Evolutionary conservation across 2,113 vertebrate genomes (phyloP).

Genomic region (Polyodon spathula): DNA sequence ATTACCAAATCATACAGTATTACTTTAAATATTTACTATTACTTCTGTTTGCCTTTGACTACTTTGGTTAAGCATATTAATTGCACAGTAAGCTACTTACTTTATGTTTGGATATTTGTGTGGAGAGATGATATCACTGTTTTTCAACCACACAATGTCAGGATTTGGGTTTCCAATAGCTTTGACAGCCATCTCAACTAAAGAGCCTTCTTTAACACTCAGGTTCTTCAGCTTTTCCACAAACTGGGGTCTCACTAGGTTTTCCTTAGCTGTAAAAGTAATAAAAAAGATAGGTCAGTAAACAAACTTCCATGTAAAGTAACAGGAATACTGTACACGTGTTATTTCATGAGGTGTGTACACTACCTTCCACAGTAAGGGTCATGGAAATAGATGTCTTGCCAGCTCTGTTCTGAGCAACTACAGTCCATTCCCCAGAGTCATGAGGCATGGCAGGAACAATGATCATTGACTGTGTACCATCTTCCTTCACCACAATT

Average conservation of each 20-base stretch:
- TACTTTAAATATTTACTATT: neutral
- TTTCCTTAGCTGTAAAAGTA: slow-evolving; percentile 76
- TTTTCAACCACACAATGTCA: slow-evolving; percentile 97
- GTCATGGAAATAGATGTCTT: slow-evolving; percentile 78
- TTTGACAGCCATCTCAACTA: slow-evolving; percentile 83
- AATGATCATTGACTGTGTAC: slow-evolving; percentile 90
- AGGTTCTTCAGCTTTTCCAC: slow-evolving; percentile 85
- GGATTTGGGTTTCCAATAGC: slow-evolving; percentile 92
- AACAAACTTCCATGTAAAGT: slow-evolving; percentile 7
- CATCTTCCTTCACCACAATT: slow-evolving; percentile 95
- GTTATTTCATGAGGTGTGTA: neutral
- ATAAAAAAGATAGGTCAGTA: neutral
- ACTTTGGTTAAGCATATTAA: no score
- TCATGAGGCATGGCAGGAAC: slow-evolving; percentile 80
- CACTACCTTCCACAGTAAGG: slow-evolving; percentile 80
- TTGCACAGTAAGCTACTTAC: slow-evolving; percentile 44
- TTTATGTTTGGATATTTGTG: slow-evolving; percentile 90
- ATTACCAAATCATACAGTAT: neutral
- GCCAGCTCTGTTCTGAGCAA: slow-evolving; percentile 91
- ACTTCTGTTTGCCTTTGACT: no score
- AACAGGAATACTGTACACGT: slow-evolving; percentile 7
- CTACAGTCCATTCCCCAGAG: slow-evolving; percentile 89
- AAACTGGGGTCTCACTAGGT: slow-evolving; percentile 81
- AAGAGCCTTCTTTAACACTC: slow-evolving; percentile 81
- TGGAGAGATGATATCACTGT: slow-evolving; percentile 90